These are phyloP conservation scores for Orthosia incerta DNA, from an alignment of 2,888 invertebrate genomes.

Conservation along the genomic window DNA sequence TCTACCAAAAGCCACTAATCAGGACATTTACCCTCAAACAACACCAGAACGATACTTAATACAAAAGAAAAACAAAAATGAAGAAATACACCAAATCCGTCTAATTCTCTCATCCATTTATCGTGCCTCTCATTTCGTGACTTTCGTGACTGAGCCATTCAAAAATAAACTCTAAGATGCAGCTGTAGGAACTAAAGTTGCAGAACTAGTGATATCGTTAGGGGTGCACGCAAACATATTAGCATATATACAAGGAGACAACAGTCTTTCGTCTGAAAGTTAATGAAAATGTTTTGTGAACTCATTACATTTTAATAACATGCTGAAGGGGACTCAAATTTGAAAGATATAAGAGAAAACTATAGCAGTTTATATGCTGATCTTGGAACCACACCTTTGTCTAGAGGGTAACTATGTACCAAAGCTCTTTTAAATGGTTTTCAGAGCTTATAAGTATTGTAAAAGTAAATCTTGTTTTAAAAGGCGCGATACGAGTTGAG, in stretches of 20 bases:
- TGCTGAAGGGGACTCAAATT: constrained; percentile 44
- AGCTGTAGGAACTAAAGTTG: constrained; percentile 54
- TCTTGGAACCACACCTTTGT: background rate
- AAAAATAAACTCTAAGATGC: constrained; percentile 47
- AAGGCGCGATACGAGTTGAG: too few relatives aligned
- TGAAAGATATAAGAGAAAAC: constrained; percentile 25
- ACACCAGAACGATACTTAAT: constrained; percentile 34
- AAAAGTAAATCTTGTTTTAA: background rate
- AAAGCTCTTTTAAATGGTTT: background rate
- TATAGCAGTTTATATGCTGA: constrained; percentile 33
- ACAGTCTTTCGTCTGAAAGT: constrained; percentile 70
- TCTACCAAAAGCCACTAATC: background rate
- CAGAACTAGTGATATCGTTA: constrained; percentile 30
- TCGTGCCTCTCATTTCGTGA: constrained; percentile 53
- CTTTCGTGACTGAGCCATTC: constrained; percentile 14
- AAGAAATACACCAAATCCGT: constrained; percentile 53
- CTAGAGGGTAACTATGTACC: background rate
- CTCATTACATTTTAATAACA: constrained; percentile 74
- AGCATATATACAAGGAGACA: constrained; percentile 83
- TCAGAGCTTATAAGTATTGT: background rate
- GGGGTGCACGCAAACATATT: constrained; percentile 75
- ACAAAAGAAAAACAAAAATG: constrained; percentile 43
- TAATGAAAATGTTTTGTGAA: constrained; percentile 78
- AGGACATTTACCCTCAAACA: constrained; percentile 17
- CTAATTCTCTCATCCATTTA: constrained; percentile 56